Percentiles rank a stretch among this genome's conserved stretches.
These are phyloP conservation scores for Actinia equina DNA, from an alignment of 64 coral and sea anemone genomes.

Conservation along the genomic window DNA sequence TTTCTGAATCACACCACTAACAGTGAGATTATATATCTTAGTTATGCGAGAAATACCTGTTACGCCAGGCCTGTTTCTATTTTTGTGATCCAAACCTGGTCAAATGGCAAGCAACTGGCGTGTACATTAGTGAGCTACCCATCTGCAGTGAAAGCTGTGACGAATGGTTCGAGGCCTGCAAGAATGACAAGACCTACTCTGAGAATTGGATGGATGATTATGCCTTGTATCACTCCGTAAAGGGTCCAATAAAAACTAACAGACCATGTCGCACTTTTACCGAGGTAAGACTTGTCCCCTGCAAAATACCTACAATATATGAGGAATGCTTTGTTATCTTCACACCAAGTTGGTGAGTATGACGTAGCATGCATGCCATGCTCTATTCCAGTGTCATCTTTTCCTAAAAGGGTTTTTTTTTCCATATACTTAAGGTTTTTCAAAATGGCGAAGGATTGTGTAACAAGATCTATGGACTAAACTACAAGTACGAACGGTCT, in stretches of 20 bases:
- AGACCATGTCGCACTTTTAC: background rate
- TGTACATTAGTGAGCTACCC: background rate
- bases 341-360: no score
- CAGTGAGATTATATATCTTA: background rate
- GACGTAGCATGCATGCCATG: no score
- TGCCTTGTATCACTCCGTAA: background rate
- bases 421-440: constrained; percentile 44
- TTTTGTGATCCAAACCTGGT: constrained; percentile 22
- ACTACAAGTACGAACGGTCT: constrained; percentile 68
- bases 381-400: background rate
- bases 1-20: no score
- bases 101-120: background rate
- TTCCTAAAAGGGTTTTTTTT: background rate
- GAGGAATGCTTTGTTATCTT: background rate
- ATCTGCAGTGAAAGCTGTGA: constrained; percentile 46
- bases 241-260: background rate
- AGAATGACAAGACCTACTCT: constrained; percentile 56
- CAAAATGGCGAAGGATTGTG: constrained; percentile 74
- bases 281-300: background rate
- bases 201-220: constrained; percentile 15
- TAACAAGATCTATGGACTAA: constrained; percentile 58
- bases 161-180: constrained; percentile 61
- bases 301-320: background rate
- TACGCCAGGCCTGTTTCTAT: constrained; percentile 11
- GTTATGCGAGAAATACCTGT: constrained; percentile 11